These are phyloP conservation scores for Crotophaga sulcirostris DNA, from an alignment of 2,113 vertebrate species.

Conservation along the genomic window DNA sequence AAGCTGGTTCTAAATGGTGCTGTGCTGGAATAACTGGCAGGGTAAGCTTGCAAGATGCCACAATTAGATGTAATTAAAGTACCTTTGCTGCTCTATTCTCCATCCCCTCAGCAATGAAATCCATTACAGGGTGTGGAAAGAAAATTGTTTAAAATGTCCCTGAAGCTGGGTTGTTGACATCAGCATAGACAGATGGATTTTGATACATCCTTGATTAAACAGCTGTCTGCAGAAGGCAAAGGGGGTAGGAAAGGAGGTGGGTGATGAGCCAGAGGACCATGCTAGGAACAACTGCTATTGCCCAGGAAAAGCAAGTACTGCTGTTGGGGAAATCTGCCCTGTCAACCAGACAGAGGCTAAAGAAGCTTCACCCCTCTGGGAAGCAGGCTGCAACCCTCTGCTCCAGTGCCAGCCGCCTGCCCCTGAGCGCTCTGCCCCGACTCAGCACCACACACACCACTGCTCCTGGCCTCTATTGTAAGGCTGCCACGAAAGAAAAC, in stretches of 20 bases:
- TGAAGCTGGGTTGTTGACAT: constrained; percentile 17
- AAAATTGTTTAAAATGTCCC: constrained; percentile 23
- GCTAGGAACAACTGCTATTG: background rate
- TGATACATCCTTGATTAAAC: constrained; percentile 44
- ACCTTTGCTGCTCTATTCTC: constrained; percentile 60
- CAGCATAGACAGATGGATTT: constrained; percentile 3
- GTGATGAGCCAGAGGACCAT: background rate
- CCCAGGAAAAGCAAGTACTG: background rate
- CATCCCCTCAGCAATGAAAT: constrained; percentile 18
- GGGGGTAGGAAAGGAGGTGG: background rate
- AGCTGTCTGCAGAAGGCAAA: background rate
- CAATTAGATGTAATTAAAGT: constrained; percentile 70
- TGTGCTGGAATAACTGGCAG: constrained; percentile 48
- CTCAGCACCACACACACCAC: background rate
- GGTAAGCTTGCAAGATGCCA: constrained; percentile 58
- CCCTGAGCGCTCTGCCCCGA: background rate
- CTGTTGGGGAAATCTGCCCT: background rate
- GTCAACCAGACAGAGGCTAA: background rate
- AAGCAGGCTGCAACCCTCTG: background rate
- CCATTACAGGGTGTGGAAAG: background rate
- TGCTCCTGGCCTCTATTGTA: background rate
- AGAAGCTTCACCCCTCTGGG: background rate
- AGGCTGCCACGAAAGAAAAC: background rate
- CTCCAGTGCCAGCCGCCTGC: background rate
- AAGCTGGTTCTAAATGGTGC: constrained; percentile 47